These are phyloP conservation scores for Thera britannica DNA, from an alignment of 2,888 invertebrate genomes.

Conservation along the genomic window DNA sequence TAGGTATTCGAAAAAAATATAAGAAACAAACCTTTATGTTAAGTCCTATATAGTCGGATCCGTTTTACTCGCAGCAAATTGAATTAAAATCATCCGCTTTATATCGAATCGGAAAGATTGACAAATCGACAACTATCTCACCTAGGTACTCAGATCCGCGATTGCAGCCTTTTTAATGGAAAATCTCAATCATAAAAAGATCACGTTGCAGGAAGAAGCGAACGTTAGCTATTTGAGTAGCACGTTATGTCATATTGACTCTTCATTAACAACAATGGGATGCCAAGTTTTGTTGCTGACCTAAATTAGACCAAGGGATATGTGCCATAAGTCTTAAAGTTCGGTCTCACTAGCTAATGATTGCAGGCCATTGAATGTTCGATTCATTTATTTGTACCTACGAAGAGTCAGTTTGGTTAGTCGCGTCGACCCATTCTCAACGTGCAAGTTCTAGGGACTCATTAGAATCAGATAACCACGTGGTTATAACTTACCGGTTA, in stretches of 20 bases:
- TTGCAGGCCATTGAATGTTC: slow-evolving; percentile 30
- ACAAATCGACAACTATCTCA: no score
- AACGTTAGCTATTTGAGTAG: slow-evolving; percentile 37
- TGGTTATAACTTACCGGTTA: slow-evolving; percentile 10
- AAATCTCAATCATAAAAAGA: slow-evolving; percentile 10
- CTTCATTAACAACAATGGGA: slow-evolving; percentile 43
- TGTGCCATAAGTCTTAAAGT: slow-evolving; percentile 33
- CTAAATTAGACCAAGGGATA: slow-evolving; percentile 38
- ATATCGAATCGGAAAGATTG: no score
- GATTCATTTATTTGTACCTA: slow-evolving; percentile 37
- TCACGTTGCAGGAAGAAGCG: slow-evolving; percentile 19
- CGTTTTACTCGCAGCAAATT: no score
- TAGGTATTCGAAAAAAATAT: no score
- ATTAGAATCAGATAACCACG: slow-evolving; percentile 16
- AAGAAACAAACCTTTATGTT: no score
- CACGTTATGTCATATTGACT: slow-evolving; percentile 41
- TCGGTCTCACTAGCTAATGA: slow-evolving; percentile 22
- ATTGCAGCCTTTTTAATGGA: slow-evolving; percentile 3
- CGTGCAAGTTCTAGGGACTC: slow-evolving; percentile 17
- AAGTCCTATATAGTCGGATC: no score
- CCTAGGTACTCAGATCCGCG: no score
- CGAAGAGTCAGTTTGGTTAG: slow-evolving; percentile 30
- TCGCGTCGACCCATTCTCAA: slow-evolving; percentile 19
- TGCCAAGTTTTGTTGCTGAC: slow-evolving; percentile 40
- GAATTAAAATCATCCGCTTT: no score